These are phyloP conservation scores for Molossus alvarezi DNA, from an alignment of 2,797 vertebrate genomes.

Conservation along the genomic window DNA sequence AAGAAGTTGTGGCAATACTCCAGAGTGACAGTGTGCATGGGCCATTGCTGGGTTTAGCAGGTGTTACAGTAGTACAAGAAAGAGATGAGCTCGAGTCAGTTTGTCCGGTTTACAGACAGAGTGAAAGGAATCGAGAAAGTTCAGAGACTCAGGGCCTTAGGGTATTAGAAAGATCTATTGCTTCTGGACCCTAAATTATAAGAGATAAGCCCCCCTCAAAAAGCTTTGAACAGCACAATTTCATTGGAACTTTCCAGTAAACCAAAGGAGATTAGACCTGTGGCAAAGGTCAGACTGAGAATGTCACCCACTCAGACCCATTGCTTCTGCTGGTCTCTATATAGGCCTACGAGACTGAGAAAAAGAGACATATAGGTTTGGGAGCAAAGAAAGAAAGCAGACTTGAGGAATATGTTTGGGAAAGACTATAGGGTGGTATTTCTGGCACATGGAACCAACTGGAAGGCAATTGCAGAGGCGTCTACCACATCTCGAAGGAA, in stretches of 20 bases:
- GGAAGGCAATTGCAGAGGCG: neutral
- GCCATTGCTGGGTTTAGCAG: neutral
- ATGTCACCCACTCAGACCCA: neutral
- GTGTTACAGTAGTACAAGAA: neutral
- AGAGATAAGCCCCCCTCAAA: neutral
- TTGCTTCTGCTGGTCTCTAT: neutral
- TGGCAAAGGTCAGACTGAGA: neutral
- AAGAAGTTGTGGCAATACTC: neutral
- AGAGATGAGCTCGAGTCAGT: neutral
- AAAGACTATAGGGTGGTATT: neutral
- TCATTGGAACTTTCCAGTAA: neutral
- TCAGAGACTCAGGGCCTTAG: neutral
- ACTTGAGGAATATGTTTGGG: neutral
- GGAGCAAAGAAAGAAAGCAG: neutral
- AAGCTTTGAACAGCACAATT: neutral
- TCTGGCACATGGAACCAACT: neutral
- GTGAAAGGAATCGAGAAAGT: neutral
- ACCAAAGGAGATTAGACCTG: neutral
- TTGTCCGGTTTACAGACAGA: neutral
- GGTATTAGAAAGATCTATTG: neutral
- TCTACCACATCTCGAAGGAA: neutral
- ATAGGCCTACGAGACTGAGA: neutral
- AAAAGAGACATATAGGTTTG: neutral
- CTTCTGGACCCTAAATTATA: neutral
- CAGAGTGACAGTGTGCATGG: neutral